Conservation (phyloP, 1,140 invertebrate species). For the Brachionus rubens region DNA sequence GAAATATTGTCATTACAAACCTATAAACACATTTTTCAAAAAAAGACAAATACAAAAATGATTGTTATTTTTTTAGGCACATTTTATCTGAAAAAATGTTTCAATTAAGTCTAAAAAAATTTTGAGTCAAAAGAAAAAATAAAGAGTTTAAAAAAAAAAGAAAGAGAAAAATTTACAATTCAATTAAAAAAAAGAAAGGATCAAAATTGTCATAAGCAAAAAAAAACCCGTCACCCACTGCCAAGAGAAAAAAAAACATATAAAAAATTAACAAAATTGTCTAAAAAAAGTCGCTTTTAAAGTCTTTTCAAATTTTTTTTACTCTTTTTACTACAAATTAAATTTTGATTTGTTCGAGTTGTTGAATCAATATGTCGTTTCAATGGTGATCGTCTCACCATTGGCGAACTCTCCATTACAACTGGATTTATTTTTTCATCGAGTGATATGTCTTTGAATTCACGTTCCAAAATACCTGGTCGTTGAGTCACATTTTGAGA, state of each 20-base stretch:
- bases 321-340: slow-evolving; percentile 40
- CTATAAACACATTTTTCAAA: too few relatives aligned
- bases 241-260: background rate
- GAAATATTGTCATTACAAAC: too few relatives aligned
- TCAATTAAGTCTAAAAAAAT: too few relatives aligned
- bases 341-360: background rate
- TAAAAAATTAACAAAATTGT: slow-evolving; percentile 25
- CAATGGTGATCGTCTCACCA: background rate
- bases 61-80: too few relatives aligned
- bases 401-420: background rate
- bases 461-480: background rate
- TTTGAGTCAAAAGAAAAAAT: too few relatives aligned
- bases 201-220: too few relatives aligned
- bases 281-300: background rate
- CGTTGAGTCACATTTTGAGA: background rate
- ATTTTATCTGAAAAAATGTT: too few relatives aligned
- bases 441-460: background rate
- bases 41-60: too few relatives aligned
- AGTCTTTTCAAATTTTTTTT: slow-evolving; percentile 43
- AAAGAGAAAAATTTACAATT: too few relatives aligned
- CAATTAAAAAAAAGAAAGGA: too few relatives aligned
- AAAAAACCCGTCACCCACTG: background rate
- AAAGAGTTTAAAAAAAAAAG: too few relatives aligned
- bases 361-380: background rate
- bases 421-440: background rate